Conservation (phyloP, 2,113 vertebrate genomes). For the Tachysurus vachellii region DNA sequence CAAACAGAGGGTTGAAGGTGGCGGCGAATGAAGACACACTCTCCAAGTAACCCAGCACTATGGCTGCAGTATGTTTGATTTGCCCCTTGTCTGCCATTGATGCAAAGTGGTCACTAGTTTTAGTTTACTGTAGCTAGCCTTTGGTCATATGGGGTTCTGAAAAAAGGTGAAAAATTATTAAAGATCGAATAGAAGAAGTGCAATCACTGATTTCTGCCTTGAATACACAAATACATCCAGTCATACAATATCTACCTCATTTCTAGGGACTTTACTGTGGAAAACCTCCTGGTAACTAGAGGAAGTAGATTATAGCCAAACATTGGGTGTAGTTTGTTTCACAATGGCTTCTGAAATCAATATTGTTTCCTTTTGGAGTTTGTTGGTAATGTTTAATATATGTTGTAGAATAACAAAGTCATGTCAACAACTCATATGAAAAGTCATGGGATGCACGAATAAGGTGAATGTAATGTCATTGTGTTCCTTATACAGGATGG, state of each 20-base stretch:
- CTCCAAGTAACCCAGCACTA: conserved; percentile 70
- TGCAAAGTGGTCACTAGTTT: conserved; percentile 26
- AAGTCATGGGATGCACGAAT: not conserved
- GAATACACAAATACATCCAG: not conserved
- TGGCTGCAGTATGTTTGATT: conserved; percentile 63
- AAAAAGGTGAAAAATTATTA: not conserved
- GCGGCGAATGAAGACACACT: conserved; percentile 74
- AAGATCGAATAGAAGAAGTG: not conserved
- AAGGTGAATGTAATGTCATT: not conserved
- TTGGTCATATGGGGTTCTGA: conserved; percentile 25
- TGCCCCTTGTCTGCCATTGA: conserved; percentile 65
- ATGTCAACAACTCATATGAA: not conserved
- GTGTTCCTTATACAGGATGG: not conserved
- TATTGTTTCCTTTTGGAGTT: not conserved
- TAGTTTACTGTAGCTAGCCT: not conserved
- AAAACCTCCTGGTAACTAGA: not conserved
- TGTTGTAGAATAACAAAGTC: not conserved
- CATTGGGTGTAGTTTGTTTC: not conserved
- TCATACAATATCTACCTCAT: not conserved
- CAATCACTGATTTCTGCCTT: not conserved
- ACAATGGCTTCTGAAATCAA: not conserved
- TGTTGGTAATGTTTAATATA: not conserved
- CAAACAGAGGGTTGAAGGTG: conserved; percentile 72
- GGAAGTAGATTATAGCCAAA: not conserved
- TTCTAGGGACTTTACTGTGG: not conserved